These are phyloP conservation scores for Stigmatopora nigra DNA, from an alignment of 2,113 vertebrate species.

Conservation along the genomic window DNA sequence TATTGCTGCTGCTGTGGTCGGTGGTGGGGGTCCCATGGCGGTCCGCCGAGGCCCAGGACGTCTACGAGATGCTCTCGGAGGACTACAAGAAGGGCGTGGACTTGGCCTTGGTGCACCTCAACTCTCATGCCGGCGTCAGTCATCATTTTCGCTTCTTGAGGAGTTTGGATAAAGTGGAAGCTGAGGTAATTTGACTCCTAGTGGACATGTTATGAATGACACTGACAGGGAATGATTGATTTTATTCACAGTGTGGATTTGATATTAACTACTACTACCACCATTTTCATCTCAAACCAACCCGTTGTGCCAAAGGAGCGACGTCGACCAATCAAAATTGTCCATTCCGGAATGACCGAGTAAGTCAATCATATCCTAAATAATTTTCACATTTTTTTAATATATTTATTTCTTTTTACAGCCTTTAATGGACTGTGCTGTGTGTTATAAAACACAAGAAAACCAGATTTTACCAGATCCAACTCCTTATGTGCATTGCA, in stretches of 20 bases:
- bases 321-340: slow-evolving; percentile 24
- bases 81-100: slow-evolving; percentile 52
- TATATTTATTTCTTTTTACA: slow-evolving; percentile 14
- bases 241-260: slow-evolving; percentile 51
- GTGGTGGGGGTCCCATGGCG: slow-evolving; percentile 32
- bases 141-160: slow-evolving; percentile 64
- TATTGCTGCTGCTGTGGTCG: slow-evolving; percentile 41
- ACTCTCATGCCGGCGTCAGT: slow-evolving; percentile 25
- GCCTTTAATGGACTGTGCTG: slow-evolving; percentile 68
- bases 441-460: slow-evolving; percentile 60
- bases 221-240: no score
- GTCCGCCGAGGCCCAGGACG: slow-evolving; percentile 27
- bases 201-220: no score
- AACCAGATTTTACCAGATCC: slow-evolving; percentile 40
- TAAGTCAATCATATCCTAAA: slow-evolving; percentile 31
- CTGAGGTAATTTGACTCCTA: slow-evolving; percentile 40
- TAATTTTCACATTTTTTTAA: background rate
- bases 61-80: slow-evolving; percentile 26
- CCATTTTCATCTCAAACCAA: slow-evolving; percentile 65
- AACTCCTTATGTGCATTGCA: slow-evolving; percentile 64
- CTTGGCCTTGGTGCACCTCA: slow-evolving; percentile 47
- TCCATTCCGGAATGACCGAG: slow-evolving; percentile 61
- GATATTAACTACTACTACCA: slow-evolving; percentile 50
- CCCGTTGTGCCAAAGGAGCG: slow-evolving; percentile 55
- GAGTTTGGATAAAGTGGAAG: slow-evolving; percentile 36